Conservation (phyloP, 2,888 invertebrate genomes). For the Cryptophagus acutangulus region DNA sequence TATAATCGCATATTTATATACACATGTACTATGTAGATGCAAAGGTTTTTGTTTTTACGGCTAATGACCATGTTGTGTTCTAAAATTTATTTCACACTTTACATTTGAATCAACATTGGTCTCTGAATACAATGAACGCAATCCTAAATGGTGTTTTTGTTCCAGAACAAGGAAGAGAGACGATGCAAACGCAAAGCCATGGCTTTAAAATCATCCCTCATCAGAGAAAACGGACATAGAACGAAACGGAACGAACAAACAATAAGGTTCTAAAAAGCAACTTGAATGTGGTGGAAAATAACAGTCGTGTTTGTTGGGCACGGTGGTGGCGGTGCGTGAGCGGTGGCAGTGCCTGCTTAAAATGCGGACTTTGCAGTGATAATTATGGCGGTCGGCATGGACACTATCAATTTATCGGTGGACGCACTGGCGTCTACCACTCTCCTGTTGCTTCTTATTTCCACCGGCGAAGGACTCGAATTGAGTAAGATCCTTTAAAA, state of each 20-base stretch:
- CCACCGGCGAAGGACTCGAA: conserved; percentile 4
- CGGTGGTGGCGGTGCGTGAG: conserved; percentile 1
- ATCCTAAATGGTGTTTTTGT: not conserved
- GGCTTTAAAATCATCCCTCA: not conserved
- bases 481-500: no score
- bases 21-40: no score
- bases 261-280: not conserved
- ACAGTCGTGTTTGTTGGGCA: conserved; percentile 2
- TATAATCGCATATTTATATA: no score
- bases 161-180: no score
- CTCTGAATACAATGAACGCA: not conserved
- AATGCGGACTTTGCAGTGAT: conserved; percentile 5
- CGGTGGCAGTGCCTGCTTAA: conserved; percentile 1
- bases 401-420: conserved; percentile 7
- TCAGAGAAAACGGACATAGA: conserved; percentile 1
- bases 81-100: not conserved
- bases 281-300: not conserved
- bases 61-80: conserved; percentile 1
- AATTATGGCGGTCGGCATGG: conserved; percentile 8
- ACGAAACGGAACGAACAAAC: not conserved
- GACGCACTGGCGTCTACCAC: conserved; percentile 4
- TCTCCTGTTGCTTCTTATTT: conserved; percentile 5
- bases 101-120: not conserved
- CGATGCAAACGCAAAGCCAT: not conserved
- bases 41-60: no score